These are phyloP conservation scores for Diarsia brunnea DNA, from an alignment of 2,888 invertebrate species.

Conservation along the genomic window DNA sequence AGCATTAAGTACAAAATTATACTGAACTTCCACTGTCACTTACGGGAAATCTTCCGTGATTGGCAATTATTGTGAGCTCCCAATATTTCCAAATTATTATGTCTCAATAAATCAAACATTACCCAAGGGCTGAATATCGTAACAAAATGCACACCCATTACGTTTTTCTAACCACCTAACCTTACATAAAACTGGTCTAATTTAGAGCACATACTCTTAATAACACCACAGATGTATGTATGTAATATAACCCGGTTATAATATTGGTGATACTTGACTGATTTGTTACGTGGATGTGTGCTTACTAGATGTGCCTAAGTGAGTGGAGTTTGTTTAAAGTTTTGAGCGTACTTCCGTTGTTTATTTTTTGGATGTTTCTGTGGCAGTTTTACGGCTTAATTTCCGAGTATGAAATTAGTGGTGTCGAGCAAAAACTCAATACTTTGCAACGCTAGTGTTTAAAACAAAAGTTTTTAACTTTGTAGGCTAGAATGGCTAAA, in stretches of 20 bases:
- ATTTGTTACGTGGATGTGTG: conserved; percentile 38
- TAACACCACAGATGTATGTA: conserved; percentile 48
- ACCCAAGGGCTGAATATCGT: conserved; percentile 20
- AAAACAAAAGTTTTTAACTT: neutral
- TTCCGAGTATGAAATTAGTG: neutral
- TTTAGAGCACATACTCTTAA: conserved; percentile 51
- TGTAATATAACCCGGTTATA: conserved; percentile 60
- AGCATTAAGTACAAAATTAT: too few species aligned
- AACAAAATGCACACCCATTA: neutral
- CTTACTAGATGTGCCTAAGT: conserved; percentile 42
- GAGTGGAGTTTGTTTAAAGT: neutral
- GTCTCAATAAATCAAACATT: conserved; percentile 21
- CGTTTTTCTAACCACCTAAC: conserved; percentile 17
- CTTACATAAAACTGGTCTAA: conserved; percentile 45
- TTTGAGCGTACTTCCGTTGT: neutral
- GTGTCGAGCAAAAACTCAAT: neutral
- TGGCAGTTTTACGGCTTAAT: neutral
- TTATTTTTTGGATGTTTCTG: neutral
- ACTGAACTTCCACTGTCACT: too few species aligned
- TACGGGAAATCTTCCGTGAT: too few species aligned
- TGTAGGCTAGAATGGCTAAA: neutral
- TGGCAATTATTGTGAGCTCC: too few species aligned
- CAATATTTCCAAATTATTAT: too few species aligned
- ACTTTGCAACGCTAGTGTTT: neutral
- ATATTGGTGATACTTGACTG: conserved; percentile 56